Base-by-base conservation (phyloP, 1,140 invertebrate genomes). In the Monochamus saltuarius region DNA sequence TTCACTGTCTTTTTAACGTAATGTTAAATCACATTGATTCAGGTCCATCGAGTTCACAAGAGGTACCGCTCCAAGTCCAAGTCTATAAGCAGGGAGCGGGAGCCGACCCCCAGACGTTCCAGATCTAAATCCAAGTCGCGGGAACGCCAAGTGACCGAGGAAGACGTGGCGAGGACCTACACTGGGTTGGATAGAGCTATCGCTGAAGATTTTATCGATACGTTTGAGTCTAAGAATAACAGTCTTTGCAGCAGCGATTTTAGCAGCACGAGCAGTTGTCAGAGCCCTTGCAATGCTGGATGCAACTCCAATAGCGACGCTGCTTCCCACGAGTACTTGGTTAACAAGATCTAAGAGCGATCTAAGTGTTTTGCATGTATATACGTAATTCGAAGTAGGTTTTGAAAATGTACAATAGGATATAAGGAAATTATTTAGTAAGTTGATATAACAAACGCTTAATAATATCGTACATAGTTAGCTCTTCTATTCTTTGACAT, bases 141-240 rank as follows among this genome's bases (percentile, higher is more conserved):
- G 59, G 66, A 72, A 29, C 60, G 64, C 40, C 58, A 64, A 35
- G 51, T 78, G n/a, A 76, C 77, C 2, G 79, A 81, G 38, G 78
- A 79, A 42, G 82, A 83, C 46, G 79, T 86, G n/a, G 80, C 79
- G 45, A 75, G 78, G 47, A 85, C 84, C 0, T 85, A 86, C 74
- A 85, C 84, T 4, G 84, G 84, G 0, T 70, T 85, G 35, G 84
- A 86, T 70, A 79, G 83, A 50, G 78, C 79, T n/a, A 81, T 85
- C 58, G 85, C 85, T 6, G 85, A 85, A 68, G 82, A 85, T 71
- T 86, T 85, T 75, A 86, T 86, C 53, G 79, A 81, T 35, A 82
- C 81, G 22, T 82, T 80, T 68, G 81, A 83, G 73, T 77, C 78
- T 64, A 81, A 77, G 67, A 70, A 82, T n/a, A 78, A 78, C 66